Conservation (phyloP, 2,113 vertebrate genomes). For the Heterotis niloticus region DNA sequence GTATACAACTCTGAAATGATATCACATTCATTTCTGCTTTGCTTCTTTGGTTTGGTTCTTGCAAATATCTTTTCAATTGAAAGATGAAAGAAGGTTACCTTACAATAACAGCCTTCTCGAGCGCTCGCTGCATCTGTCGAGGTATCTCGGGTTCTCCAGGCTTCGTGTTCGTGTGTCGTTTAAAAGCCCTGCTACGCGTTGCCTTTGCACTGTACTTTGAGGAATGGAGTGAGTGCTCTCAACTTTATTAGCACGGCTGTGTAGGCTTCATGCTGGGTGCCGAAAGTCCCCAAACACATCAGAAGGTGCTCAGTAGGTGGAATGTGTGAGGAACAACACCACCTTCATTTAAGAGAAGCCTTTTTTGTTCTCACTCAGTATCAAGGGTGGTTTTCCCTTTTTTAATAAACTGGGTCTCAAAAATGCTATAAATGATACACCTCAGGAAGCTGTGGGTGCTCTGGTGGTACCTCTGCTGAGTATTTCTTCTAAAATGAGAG, state of each 20-base stretch:
- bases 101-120: background rate
- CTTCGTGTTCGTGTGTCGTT: background rate
- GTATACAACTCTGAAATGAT: too few species aligned
- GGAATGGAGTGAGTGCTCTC: background rate
- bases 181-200: background rate
- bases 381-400: conserved; percentile 9
- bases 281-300: conserved; percentile 5
- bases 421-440: conserved; percentile 17
- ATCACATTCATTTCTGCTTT: too few species aligned
- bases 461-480: conserved; percentile 1
- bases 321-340: background rate
- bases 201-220: background rate
- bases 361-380: background rate
- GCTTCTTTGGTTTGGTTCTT: too few species aligned
- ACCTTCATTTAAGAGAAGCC: background rate
- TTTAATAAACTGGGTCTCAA: conserved; percentile 11
- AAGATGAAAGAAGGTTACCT: background rate
- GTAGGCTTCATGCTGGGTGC: conserved; percentile 5
- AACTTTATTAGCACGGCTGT: conserved; percentile 10
- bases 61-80: too few species aligned
- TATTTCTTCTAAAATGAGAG: conserved; percentile 11
- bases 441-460: conserved; percentile 10
- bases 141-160: background rate
- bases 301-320: background rate
- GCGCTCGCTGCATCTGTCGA: background rate